phyloP scores from a whole-genome alignment of 2,797 vertebrate species.

The Hyperoplus immaculatus region DNA sequence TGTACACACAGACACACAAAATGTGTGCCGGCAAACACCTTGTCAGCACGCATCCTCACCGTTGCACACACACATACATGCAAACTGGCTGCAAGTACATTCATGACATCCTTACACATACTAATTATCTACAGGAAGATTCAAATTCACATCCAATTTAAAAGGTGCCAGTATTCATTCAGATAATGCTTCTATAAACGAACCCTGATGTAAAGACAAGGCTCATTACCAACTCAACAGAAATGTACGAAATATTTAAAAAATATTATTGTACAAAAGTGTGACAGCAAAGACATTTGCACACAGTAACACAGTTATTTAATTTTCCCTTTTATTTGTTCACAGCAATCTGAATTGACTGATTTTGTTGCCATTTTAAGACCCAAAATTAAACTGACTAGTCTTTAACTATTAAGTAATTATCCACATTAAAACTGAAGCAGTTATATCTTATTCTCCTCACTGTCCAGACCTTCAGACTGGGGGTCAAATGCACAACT shows the following conservation, averaged over 20 bases:
- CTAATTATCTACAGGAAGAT: slow-evolving; percentile 27
- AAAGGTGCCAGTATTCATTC: neutral
- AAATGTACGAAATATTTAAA: neutral
- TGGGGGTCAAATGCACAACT: neutral
- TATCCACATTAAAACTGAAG: neutral
- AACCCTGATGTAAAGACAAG: neutral
- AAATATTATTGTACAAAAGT: neutral
- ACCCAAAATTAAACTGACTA: neutral
- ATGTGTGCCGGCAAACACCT: slow-evolving; percentile 43
- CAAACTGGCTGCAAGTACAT: slow-evolving; percentile 27
- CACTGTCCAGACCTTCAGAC: neutral
- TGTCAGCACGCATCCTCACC: slow-evolving; percentile 38
- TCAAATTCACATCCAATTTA: neutral
- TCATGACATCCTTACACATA: slow-evolving; percentile 2
- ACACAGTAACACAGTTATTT: neutral
- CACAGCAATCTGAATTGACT: neutral
- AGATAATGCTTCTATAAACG: neutral
- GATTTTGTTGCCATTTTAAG: neutral
- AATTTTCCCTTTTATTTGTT: neutral
- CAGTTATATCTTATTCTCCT: neutral
- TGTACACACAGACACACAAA: slow-evolving; percentile 62
- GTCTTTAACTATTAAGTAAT: neutral
- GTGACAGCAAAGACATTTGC: neutral
- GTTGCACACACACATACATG: slow-evolving; percentile 15
- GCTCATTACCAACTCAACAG: neutral